Base-by-base conservation (phyloP, 1,140 invertebrate species). In the Drosophila fuyamai region DNA sequence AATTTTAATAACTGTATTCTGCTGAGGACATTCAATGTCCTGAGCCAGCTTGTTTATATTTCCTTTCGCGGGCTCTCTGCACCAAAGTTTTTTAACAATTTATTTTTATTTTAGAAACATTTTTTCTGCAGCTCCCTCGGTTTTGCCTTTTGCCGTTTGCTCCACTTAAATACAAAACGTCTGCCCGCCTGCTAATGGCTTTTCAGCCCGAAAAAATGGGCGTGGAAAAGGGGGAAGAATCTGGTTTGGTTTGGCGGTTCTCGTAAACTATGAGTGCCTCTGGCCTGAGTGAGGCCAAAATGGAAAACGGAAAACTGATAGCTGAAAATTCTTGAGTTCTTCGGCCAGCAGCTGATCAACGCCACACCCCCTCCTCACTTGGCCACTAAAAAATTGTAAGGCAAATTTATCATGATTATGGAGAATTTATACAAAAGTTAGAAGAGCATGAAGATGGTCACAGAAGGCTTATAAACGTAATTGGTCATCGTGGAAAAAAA, bases 1-100 rank as follows among this genome's bases (percentile, higher is more conserved):
- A 76, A 60, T 76, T 77, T 77, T 77, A 77, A 77, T 77, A 77
- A 77, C 74, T 77, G 63, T 77, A 77, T 77, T 77, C 51, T 44
- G 36, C 38, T 48, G 38, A 76, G 73, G 51, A 76, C 74, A 76
- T 76, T 76, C 50, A 76, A 76, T 59, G 74, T 76, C 51, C 50
- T 56, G 56, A 51, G 27, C 74, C 73, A 76, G 62, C 63, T 77
- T 77, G 74, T 68, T 77, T 76, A 76, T 77, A 76, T 77, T 77
- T 76, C 74, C 72, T 76, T 68, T 77, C 2, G 16, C 59, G 27
- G 40, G 32, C 55, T 59, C 12, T 18, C 57, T 57, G 67, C 51
- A 13, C 36, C 40, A 51, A 76, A 76, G 47, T 77, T 76, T 56
- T 67, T 76, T 68, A 77, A 76, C 62, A 76, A 77, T 77, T 77